Evolutionary conservation across 2,797 vertebrate genomes (phyloP), one percentile per base, ranked within the genome.

Genomic region (Rhyacichthys aspro): DNA sequence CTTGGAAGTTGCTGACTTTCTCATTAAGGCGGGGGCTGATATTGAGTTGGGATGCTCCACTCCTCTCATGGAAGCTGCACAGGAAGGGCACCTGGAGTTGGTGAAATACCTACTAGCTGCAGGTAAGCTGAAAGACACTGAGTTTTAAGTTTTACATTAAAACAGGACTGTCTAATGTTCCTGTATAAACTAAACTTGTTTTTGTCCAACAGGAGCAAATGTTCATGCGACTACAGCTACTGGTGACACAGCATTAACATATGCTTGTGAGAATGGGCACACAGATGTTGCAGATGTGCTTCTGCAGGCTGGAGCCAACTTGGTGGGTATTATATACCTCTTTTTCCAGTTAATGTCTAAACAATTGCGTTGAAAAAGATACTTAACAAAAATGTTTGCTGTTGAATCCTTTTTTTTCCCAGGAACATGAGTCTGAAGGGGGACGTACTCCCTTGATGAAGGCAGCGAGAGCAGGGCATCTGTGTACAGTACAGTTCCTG

Each of bases 381-480:
- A 45, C 49, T 19, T 23, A 48, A 60, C 46, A 18, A 17, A n/a
- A 49, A 15, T 34, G 52, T 11, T 16, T 34, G 4, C 7, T 28
- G 23, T 28, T 28, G 23, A 28, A 28, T 28, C 23, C 23, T 7
- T 55, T 65, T 86, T 37, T 84, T 62, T 66, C 63, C 59, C 38
- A 99, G 98, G 98, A 99, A 62, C 98, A 99, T 11, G 97, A 99
- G 91, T 99, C 97, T 66, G 98, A 99, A 91, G 98, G 98, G 69
- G 98, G 98, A 46, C 94, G 98, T 82, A 99, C 98, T 43, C 98
- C 98, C 62, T 88, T 99, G 58, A 99, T 99, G 98, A 99, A 99
- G 88, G 98, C 97, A 74, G 98, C 98, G 6, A 93, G 98, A 91
- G 98, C 98, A 16, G 98, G 98, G 75, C 98, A 99, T 87, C 93